phyloP scores from a whole-genome alignment of 2,113 vertebrate species.

The Prietella phreatophila region DNA sequence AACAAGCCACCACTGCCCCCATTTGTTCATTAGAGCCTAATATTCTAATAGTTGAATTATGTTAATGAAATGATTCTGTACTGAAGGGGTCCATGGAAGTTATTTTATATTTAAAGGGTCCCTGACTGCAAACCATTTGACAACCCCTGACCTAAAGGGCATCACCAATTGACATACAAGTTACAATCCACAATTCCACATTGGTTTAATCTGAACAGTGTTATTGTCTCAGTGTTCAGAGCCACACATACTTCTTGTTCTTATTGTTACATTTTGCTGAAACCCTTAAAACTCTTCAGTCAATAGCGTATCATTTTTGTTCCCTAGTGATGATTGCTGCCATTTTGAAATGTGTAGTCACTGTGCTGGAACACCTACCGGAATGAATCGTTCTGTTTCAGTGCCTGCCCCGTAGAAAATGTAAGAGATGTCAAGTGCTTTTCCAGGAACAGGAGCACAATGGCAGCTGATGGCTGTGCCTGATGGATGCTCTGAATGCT shows the following conservation, averaged over 20 bases:
- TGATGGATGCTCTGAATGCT: conserved; percentile 40
- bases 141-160: neutral
- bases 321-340: conserved; percentile 26
- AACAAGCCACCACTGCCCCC: no score
- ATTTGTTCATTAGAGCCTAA: no score
- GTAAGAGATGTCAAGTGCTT: conserved; percentile 45
- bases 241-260: neutral
- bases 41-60: neutral
- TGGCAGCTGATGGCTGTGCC: conserved; percentile 31
- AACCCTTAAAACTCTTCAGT: neutral
- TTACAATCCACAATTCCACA: neutral
- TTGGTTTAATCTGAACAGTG: neutral
- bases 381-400: conserved; percentile 35
- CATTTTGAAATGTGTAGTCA: conserved; percentile 45
- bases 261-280: neutral
- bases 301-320: neutral
- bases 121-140: neutral
- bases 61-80: neutral
- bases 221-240: neutral
- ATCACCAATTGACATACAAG: neutral
- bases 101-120: neutral
- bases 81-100: no score
- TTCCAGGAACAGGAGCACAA: conserved; percentile 41
- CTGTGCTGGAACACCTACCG: conserved; percentile 26
- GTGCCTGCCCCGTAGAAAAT: conserved; percentile 32